Conservation (phyloP, 2,113 vertebrate species). For the Platichthys flesus region DNA sequence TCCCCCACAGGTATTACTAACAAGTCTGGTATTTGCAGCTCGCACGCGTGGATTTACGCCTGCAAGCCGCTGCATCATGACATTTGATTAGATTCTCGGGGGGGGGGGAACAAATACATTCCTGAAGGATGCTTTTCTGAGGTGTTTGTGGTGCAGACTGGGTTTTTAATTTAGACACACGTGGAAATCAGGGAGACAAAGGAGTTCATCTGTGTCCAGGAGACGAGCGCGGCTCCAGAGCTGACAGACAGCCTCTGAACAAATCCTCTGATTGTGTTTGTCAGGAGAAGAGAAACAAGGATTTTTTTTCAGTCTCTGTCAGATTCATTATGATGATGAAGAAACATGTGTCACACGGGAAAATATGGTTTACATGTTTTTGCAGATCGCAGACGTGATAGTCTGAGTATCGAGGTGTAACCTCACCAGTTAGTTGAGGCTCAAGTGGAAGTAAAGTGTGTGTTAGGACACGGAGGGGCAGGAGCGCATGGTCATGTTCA, state of each 20-base stretch:
- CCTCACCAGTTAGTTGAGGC: too few relatives aligned
- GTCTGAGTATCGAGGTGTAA: neutral
- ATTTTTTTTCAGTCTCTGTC: neutral
- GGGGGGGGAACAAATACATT: conserved; percentile 6
- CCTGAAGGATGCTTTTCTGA: neutral
- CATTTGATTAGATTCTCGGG: conserved; percentile 14
- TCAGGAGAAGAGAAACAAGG: conserved; percentile 28
- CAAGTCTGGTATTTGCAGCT: conserved; percentile 24
- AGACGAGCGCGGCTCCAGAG: conserved; percentile 3
- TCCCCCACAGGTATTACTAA: conserved; percentile 25
- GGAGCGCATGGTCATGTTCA: too few relatives aligned
- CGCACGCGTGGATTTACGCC: conserved; percentile 1
- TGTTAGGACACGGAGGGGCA: too few relatives aligned
- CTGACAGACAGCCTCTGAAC: conserved; percentile 9
- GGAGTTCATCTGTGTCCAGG: conserved; percentile 2
- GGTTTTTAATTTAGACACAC: conserved; percentile 8
- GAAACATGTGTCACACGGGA: neutral
- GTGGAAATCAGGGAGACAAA: conserved; percentile 6
- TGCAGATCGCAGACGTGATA: conserved; percentile 10
- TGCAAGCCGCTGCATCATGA: conserved; percentile 19
- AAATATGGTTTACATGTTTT: conserved; percentile 4
- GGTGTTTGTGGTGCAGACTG: neutral
- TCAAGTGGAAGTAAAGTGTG: too few relatives aligned
- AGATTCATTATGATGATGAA: neutral
- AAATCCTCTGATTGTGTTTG: conserved; percentile 22